These are phyloP conservation scores for Drepanosiphum platanoidis DNA, from an alignment of 2,888 invertebrate species.

Conservation along the genomic window DNA sequence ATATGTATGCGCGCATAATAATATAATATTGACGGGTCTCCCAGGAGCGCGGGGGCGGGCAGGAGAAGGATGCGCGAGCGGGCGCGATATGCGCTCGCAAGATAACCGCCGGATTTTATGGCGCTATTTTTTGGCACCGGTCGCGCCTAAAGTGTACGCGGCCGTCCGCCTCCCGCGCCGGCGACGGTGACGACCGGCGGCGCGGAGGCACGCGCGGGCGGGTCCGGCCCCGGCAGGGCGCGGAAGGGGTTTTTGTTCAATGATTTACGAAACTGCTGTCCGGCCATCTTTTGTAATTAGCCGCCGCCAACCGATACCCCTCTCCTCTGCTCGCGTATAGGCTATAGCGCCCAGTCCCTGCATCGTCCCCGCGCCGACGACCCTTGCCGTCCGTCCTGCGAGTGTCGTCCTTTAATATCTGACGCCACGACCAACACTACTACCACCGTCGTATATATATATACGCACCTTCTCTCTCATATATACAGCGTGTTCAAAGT, in stretches of 20 bases:
- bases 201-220: background rate
- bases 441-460: background rate
- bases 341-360: background rate
- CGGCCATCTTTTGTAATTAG: constrained; percentile 62
- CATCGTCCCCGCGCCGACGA: background rate
- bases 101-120: constrained; percentile 58
- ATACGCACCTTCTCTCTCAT: no score
- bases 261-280: constrained; percentile 62
- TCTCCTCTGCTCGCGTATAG: background rate
- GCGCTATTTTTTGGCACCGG: constrained; percentile 59
- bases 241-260: constrained; percentile 49
- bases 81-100: constrained; percentile 47
- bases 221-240: background rate
- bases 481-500: no score
- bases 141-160: constrained; percentile 33
- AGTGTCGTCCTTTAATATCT: constrained; percentile 45
- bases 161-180: background rate
- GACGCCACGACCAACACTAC: no score
- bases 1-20: background rate
- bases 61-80: background rate
- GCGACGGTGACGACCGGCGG: background rate
- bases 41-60: constrained; percentile 5
- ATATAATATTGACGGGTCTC: constrained; percentile 41
- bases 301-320: constrained; percentile 14
- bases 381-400: constrained; percentile 17